Conservation (phyloP, 1,140 invertebrate species). For the Nomia melanderi region DNA sequence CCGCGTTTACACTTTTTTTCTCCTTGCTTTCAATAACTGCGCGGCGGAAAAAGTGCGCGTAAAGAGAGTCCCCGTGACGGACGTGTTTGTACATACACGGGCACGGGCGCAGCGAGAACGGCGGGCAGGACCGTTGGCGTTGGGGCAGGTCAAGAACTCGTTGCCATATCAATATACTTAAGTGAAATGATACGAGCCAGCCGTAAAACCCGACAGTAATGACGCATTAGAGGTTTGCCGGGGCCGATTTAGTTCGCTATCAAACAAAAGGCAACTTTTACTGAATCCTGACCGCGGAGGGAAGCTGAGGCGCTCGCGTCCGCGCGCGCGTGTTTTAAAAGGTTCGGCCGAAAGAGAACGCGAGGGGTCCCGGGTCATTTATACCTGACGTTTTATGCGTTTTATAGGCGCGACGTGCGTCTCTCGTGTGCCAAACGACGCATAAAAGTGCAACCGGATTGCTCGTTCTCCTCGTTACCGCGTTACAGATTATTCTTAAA, state of each 20-base stretch:
- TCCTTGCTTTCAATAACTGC: constrained; percentile 11
- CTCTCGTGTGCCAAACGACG: constrained; percentile 71
- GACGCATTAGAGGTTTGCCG: constrained; percentile 81
- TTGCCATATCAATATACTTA: constrained; percentile 83
- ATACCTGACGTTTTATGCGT: constrained; percentile 74
- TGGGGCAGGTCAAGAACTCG: constrained; percentile 78
- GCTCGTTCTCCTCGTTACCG: constrained; percentile 61
- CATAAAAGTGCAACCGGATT: constrained; percentile 64
- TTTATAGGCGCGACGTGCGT: constrained; percentile 74
- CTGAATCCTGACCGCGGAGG: constrained; percentile 70
- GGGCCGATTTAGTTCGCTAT: constrained; percentile 81
- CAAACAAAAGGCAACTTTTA: constrained; percentile 82
- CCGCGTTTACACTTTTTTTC: neutral
- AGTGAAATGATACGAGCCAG: constrained; percentile 82
- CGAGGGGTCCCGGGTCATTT: constrained; percentile 51
- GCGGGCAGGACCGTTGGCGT: constrained; percentile 55
- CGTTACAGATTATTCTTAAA: constrained; percentile 63
- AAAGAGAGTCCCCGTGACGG: constrained; percentile 20
- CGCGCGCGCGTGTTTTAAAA: constrained; percentile 67
- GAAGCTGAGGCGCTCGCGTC: neutral
- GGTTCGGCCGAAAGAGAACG: constrained; percentile 70
- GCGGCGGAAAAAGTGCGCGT: neutral
- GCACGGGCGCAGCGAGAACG: neutral
- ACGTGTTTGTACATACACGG: constrained; percentile 36
- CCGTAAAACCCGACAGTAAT: constrained; percentile 82